Evolutionary conservation across 2,797 vertebrate species (phyloP), one percentile per base, ranked within the genome.

Genomic region (Typhlichthys eigenmanni): DNA sequence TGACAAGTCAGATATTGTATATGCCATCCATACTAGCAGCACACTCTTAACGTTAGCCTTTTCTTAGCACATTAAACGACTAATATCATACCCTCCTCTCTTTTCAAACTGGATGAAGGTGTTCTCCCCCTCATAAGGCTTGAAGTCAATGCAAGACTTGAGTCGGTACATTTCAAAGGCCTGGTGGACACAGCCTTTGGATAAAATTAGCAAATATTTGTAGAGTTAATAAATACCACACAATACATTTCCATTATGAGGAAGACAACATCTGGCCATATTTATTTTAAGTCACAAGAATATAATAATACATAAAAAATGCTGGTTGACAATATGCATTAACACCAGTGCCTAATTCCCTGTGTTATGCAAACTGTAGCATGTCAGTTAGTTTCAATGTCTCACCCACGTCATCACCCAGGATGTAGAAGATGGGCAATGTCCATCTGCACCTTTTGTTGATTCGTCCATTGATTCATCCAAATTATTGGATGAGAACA

Each of bases 81-180:
- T n/a, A 0, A 2, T 14, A 24, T 13, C 93, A 71, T 88, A 97
- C 96, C 96, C 95, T 0, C 58, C 54, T 87, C 79, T 86, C 76
- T 96, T 92, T 60, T 80, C 92, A 79, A 98, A 98, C 69, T 92
- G 92, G 80, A 98, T 93, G 47, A 75, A 97, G 0, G 86, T 85
- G 50, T 70, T 84, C 62, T 98, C 96, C 74, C 95, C 95, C 78
- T 94, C 93, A 16, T 98, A 96, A 1, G 95, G 95, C 79, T 97
- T 98, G 86, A 98, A 98, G 83, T 97, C 95, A 4, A 98, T 5
- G 45, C 96, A 98, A 13, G 96, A 95, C 79, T 94, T 97, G 2
- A 98, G 92, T 9, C 95, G 93, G 67, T 94, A 98, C 93, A 96
- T 95, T 86, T 98, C 96, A 83, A 98, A 94, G 0, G 93, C 89